These are phyloP conservation scores for Clarias pachynema DNA, from an alignment of 2,797 vertebrate genomes.

Conservation along the genomic window DNA sequence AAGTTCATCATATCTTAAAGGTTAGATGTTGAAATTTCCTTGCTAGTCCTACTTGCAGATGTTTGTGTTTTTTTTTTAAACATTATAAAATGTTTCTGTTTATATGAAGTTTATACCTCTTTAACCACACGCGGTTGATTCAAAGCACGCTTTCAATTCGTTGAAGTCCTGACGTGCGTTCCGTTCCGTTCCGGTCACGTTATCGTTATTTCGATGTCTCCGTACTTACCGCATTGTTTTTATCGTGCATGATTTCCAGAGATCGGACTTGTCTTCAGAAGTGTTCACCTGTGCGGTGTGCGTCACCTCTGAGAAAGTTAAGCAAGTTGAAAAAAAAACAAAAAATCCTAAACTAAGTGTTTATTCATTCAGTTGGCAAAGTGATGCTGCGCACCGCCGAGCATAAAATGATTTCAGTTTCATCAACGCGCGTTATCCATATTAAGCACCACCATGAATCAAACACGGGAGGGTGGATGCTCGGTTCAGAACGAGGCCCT, in stretches of 20 bases:
- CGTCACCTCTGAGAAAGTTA: constrained; percentile 12
- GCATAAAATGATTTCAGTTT: constrained; percentile 57
- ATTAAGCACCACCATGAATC: constrained; percentile 60
- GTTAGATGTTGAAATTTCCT: neutral
- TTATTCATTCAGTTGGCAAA: constrained; percentile 45
- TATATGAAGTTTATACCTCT: neutral
- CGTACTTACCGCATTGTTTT: neutral
- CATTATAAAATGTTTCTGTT: no score
- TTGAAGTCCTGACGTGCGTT: constrained; percentile 23
- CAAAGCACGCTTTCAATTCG: neutral
- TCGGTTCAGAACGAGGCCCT: constrained; percentile 43
- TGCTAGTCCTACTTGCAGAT: no score
- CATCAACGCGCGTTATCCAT: constrained; percentile 55
- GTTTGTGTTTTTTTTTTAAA: no score
- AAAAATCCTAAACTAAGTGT: neutral
- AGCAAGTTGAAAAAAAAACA: neutral
- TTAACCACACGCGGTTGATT: neutral
- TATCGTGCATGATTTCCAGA: neutral
- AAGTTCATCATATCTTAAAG: neutral
- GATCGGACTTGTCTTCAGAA: neutral
- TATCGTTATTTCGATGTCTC: constrained; percentile 52
- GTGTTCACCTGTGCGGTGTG: neutral
- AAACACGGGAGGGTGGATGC: constrained; percentile 40
- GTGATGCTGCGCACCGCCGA: constrained; percentile 53
- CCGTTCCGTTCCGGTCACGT: constrained; percentile 13